Conservation (phyloP, 2,888 invertebrate species). For the Hyppa rectilinea region DNA sequence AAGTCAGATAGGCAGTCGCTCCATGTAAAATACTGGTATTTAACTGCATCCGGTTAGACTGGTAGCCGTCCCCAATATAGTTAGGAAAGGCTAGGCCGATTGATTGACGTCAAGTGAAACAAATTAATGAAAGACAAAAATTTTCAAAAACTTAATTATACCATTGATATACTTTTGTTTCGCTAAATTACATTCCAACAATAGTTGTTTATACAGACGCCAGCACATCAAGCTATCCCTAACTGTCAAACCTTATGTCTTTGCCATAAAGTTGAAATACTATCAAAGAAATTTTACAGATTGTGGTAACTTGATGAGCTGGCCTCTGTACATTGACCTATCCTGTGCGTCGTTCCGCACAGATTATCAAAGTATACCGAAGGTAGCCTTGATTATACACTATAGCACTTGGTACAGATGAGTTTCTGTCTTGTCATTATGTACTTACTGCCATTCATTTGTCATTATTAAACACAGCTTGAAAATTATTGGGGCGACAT, state of each 20-base stretch:
- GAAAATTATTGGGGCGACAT: constrained; percentile 17
- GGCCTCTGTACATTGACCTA: neutral
- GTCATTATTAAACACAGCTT: constrained; percentile 36
- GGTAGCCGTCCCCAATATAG: no score
- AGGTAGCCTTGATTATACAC: constrained; percentile 21
- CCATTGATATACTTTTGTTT: neutral
- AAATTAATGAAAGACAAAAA: neutral
- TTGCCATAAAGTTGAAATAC: no score
- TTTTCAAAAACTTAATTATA: neutral
- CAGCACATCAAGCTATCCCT: no score
- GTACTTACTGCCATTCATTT: constrained; percentile 31
- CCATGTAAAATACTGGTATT: no score
- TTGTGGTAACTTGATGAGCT: no score
- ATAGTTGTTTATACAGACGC: no score
- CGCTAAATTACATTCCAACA: neutral
- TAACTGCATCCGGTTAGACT: no score
- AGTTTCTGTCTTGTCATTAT: constrained; percentile 10
- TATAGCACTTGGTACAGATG: constrained; percentile 24
- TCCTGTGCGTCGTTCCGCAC: constrained; percentile 31
- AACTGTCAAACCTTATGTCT: no score
- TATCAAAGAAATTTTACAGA: no score
- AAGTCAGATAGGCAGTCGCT: no score
- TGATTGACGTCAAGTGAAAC: no score
- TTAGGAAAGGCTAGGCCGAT: no score
- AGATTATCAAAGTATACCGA: constrained; percentile 31